Conservation (phyloP, 2,797 vertebrate genomes). For the Dendrocincla fuliginosa region DNA sequence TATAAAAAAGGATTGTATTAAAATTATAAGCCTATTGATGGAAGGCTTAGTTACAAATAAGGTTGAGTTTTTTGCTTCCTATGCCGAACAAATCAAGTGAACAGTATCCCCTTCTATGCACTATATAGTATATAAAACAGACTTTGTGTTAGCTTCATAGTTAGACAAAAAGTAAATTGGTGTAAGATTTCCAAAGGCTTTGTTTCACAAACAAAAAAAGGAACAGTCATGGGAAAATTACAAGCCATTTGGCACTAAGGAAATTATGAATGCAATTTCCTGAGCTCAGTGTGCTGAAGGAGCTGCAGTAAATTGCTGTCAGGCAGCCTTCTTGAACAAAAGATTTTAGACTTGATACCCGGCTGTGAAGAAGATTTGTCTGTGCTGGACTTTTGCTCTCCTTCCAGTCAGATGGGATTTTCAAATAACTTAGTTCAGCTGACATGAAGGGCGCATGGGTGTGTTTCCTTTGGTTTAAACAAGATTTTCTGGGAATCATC, state of each 20-base stretch:
- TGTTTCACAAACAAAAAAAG: background rate
- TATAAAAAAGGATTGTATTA: background rate
- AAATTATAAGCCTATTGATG: background rate
- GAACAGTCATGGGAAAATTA: conserved; percentile 36
- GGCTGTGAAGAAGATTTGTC: background rate
- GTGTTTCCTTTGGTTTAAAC: background rate
- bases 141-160: background rate
- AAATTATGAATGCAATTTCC: conserved; percentile 65
- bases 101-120: background rate
- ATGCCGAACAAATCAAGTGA: background rate
- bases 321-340: background rate
- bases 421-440: background rate
- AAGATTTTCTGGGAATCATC: background rate
- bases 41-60: background rate
- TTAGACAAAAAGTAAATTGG: background rate
- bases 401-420: background rate
- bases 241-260: conserved; percentile 8
- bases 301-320: conserved; percentile 13
- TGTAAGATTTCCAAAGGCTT: background rate
- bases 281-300: conserved; percentile 42
- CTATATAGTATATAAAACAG: background rate
- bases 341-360: background rate
- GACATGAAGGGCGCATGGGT: background rate
- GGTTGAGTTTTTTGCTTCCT: background rate
- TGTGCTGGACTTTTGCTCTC: background rate